Evolutionary conservation across 2,888 invertebrate genomes (phyloP), one percentile per base, ranked within the genome.

Genomic region (Drosophila nigricruria): DNA sequence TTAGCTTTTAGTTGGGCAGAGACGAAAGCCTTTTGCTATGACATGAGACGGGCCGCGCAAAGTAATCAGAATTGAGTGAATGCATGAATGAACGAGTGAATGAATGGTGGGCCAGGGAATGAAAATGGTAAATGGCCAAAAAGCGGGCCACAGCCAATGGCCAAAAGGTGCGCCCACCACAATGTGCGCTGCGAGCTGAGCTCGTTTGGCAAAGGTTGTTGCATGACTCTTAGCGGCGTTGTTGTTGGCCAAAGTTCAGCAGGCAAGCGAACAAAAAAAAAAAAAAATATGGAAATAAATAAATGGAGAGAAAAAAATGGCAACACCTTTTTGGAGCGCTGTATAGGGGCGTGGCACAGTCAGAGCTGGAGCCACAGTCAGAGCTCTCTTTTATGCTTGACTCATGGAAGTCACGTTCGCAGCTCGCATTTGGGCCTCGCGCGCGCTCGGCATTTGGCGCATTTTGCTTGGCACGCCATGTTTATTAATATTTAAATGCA

Each of bases 401-500:
- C 84, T 85, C 84, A 88, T 85, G 87, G 70, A 79, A 85, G 84
- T 85, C 84, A 85, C 84, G 84, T 85, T 61, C 60, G 49, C 45
- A 69, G 59, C 65, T 68, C 75, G 73, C 81, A 76, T 77, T 82
- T 70, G 74, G 74, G 60, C 64, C 60, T 30, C 49, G 49, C 49
- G 30, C 72, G 59, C 79, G 49, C 69, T 62, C 79, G 74, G 80
- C 82, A 87, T 79, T 87, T 77, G 83, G 71, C 71, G 81, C 86
- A 80, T 80, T 87, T 78, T 74, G 89, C 77, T 73, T 76, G 89
- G 77, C 86, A 89, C 88, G 86, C 82, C 82, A 89, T 88, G 89
- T 88, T 89, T 87, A 88, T 89, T 87, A 87, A 87, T 89, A 87
- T 89, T 89, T 89, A 87, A 87, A 89, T 89, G 89, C 88, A 88